Evolutionary conservation across 2,113 vertebrate genomes (phyloP).

Genomic region (Lophura nycthemera): DNA sequence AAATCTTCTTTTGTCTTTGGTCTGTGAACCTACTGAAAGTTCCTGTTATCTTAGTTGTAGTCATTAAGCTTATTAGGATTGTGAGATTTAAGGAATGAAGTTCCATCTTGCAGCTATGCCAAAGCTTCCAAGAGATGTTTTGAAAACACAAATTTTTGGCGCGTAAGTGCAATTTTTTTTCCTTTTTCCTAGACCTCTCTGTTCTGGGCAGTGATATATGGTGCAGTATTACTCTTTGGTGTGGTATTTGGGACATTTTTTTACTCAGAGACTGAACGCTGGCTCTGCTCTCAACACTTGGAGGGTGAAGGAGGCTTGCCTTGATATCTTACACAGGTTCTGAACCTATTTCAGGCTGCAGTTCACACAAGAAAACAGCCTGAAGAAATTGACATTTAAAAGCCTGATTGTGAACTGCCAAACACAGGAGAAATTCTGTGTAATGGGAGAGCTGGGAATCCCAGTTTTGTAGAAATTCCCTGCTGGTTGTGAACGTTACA

Average conservation of each 20-base stretch:
- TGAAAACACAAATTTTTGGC: neutral
- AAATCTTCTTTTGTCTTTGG: neutral
- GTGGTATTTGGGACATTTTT: conserved; percentile 28
- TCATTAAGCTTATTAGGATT: neutral
- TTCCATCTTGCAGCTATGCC: neutral
- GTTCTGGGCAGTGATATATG: neutral
- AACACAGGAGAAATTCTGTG: neutral
- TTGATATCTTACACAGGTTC: conserved; percentile 59
- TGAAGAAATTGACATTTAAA: conserved; percentile 35
- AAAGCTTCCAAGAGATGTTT: neutral
- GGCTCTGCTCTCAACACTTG: conserved; percentile 56
- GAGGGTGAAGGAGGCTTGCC: conserved; percentile 57
- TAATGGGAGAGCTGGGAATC: neutral
- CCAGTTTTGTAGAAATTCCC: neutral
- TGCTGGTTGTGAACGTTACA: neutral
- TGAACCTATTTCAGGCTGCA: conserved; percentile 62
- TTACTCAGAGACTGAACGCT: conserved; percentile 18
- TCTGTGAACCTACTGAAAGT: neutral
- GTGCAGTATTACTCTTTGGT: neutral
- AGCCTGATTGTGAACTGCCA: neutral
- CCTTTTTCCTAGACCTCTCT: neutral
- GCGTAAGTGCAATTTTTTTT: neutral
- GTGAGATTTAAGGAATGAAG: neutral
- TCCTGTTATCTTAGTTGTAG: neutral
- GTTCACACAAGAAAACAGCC: conserved; percentile 46